These are phyloP conservation scores for Tinea trinotella DNA, from an alignment of 2,888 invertebrate species.

Conservation along the genomic window DNA sequence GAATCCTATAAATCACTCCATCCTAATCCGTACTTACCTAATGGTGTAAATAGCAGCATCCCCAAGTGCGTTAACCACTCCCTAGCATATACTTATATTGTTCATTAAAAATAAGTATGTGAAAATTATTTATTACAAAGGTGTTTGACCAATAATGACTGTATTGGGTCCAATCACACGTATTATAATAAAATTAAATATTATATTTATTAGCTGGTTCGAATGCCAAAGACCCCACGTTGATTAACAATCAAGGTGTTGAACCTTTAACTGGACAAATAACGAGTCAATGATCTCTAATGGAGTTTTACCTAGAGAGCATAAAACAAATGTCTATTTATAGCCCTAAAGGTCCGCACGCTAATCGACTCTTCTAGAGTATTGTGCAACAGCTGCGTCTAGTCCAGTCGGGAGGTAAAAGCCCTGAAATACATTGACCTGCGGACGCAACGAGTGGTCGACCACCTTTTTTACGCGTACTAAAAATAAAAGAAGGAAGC, in stretches of 20 bases:
- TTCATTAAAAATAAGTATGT: no score
- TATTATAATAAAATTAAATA: neutral
- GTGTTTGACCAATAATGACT: neutral
- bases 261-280: constrained; percentile 16
- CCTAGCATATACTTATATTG: no score
- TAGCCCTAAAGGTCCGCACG: constrained; percentile 13
- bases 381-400: constrained; percentile 64
- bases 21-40: no score
- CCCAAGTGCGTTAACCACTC: no score
- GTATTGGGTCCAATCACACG: neutral
- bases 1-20: no score
- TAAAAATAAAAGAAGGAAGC: constrained; percentile 62
- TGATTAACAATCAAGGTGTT: constrained; percentile 13
- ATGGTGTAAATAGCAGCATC: no score
- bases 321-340: constrained; percentile 15
- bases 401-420: constrained; percentile 44
- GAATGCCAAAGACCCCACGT: constrained; percentile 15
- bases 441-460: constrained; percentile 38
- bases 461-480: constrained; percentile 55
- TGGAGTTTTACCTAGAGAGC: constrained; percentile 1
- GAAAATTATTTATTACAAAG: neutral
- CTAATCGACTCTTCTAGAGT: constrained; percentile 32
- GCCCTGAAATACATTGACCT: constrained; percentile 62
- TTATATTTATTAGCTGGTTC: neutral
- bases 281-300: constrained; percentile 6